Percentiles rank a stretch among this genome's conserved stretches.
These are phyloP conservation scores for Scaeva pyrastri DNA, from an alignment of 2,888 invertebrate genomes.

Conservation along the genomic window DNA sequence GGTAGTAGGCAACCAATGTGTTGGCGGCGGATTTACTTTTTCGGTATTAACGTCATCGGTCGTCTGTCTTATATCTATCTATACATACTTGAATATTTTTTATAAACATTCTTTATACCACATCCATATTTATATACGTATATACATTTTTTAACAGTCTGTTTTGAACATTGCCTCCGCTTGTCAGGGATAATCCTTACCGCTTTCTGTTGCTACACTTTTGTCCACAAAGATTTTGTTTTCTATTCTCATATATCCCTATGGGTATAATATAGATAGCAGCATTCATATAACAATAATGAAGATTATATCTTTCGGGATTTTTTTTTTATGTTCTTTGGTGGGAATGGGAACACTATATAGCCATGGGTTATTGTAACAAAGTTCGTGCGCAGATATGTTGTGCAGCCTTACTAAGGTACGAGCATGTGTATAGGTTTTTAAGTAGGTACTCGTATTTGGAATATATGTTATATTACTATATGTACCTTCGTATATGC, in stretches of 20 bases:
- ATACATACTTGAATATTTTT: slow-evolving; percentile 18
- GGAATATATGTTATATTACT: no score
- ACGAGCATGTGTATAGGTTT: background rate
- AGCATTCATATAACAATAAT: background rate
- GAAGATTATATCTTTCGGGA: slow-evolving; percentile 13
- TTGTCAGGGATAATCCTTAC: slow-evolving; percentile 61
- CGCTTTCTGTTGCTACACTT: slow-evolving; percentile 47
- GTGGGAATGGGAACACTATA: background rate
- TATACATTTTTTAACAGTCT: slow-evolving; percentile 23
- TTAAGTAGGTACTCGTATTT: no score
- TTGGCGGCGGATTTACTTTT: slow-evolving; percentile 70
- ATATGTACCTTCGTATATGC: no score
- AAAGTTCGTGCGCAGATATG: background rate
- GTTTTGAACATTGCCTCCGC: slow-evolving; percentile 51
- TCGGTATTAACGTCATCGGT: slow-evolving; percentile 58
- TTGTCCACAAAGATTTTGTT: slow-evolving; percentile 17
- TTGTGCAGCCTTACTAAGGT: background rate
- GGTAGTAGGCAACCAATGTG: slow-evolving; percentile 21
- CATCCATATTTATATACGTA: background rate
- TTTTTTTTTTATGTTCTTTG: background rate
- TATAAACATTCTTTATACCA: background rate
- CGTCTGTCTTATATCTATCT: slow-evolving; percentile 29
- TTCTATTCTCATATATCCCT: background rate
- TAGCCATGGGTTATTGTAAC: no score
- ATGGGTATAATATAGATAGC: background rate